Base-by-base conservation (phyloP, 2,797 vertebrate species). In the Alectoris magna region DNA sequence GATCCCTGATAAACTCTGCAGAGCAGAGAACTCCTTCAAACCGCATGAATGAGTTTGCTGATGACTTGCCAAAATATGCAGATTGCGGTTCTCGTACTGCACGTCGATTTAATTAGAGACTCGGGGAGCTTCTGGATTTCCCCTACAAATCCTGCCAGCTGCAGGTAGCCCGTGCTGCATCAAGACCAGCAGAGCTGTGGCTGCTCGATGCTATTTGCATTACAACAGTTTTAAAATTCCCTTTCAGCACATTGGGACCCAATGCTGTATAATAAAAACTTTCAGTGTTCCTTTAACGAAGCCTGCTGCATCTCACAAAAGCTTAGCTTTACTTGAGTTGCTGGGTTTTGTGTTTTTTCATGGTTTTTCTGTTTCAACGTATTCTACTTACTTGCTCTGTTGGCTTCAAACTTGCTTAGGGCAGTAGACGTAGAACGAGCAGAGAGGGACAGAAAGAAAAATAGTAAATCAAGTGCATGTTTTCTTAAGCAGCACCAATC, bases 371-470 rank as follows among this genome's bases (percentile, higher is more conserved):
- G 13, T 46, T 67, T 84, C 81, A 31, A 46, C 76, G 60, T 86
- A 27, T 76, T 86, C 48, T 84, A 1, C 9, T 21, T 78, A 26
- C 72, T 92, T 78, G 23, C 60, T 82, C 14, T 62, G 34, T 78
- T 74, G 87, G 59, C 71, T 87, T 90, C 68, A 88, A 84, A 87
- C 62, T 78, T 4, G 2, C 51, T 88, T 51, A 58, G 80, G 56
- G 46, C 73, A 81, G 67, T 72, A 77, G 43, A 83, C 71, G 58
- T 64, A 89, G 93, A 95, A 87, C 91, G 88, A 93, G 76, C 55
- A 81, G 59, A 71, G 70, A 64, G 41, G 53, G 69, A 78, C 36
- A 73, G 84, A 93, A 76, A 48, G 48, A 87, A 85, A 88, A 91
- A 81, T 88, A 89, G 48, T 55, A 81, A 92, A 90, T 34, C 24